phyloP scores from a whole-genome alignment of 2,888 invertebrate genomes.

The Cerceris ruficornis region DNA sequence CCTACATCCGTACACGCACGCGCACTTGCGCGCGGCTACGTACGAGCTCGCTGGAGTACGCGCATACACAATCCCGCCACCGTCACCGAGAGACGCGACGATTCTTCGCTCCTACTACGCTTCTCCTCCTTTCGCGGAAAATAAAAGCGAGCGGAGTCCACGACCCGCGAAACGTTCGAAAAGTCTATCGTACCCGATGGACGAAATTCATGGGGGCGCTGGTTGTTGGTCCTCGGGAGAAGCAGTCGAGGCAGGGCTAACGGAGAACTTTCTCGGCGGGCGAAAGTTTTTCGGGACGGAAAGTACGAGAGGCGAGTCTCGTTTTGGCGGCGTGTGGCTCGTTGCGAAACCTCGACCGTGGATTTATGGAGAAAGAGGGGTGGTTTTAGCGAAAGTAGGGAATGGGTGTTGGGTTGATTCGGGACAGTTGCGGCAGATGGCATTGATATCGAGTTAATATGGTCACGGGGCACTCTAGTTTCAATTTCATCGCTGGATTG shows the following conservation, averaged over 20 bases:
- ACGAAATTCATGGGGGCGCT: no score
- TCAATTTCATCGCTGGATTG: no score
- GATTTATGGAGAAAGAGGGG: neutral
- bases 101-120: neutral
- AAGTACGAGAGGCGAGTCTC: constrained; percentile 2
- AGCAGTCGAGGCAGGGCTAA: constrained; percentile 1
- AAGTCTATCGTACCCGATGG: no score
- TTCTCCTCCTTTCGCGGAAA: constrained; percentile 59
- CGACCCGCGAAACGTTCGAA: neutral
- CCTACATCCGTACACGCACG: constrained; percentile 42
- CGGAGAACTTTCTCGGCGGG: constrained; percentile 53
- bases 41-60: constrained; percentile 1
- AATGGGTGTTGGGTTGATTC: neutral
- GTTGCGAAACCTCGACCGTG: neutral
- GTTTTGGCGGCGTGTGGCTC: neutral
- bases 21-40: constrained; percentile 11
- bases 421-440: no score
- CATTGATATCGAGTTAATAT: no score
- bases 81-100: constrained; percentile 11
- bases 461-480: no score
- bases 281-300: constrained; percentile 51
- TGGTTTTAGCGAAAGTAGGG: neutral
- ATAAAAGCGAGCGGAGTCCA: constrained; percentile 62
- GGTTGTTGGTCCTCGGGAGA: no score
- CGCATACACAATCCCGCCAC: constrained; percentile 13